Evolutionary conservation across 2,797 vertebrate genomes (phyloP).

Genomic region (Mormyrops boulengeri): DNA sequence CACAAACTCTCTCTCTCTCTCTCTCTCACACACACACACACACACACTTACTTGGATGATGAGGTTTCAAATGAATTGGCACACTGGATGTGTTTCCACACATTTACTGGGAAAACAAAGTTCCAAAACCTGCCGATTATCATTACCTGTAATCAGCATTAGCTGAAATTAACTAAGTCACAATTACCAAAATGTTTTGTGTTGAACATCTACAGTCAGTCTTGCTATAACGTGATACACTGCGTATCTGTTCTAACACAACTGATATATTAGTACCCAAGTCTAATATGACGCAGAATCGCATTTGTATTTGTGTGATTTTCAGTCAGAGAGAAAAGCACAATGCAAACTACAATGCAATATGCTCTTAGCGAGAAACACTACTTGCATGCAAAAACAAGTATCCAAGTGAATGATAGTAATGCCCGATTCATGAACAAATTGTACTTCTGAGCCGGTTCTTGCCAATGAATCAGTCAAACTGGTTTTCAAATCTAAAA

Average conservation of each 20-base stretch:
- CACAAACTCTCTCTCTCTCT: background rate
- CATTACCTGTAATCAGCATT: background rate
- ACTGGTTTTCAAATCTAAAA: background rate
- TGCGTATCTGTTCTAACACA: background rate
- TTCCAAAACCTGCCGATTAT: background rate
- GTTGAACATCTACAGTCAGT: background rate
- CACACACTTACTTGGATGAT: background rate
- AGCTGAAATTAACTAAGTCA: background rate
- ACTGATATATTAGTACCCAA: background rate
- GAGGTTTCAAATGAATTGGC: background rate
- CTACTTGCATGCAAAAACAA: background rate
- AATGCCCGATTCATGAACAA: background rate
- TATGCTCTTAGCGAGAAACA: background rate
- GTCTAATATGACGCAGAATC: background rate
- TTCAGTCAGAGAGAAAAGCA: background rate
- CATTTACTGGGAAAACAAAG: background rate
- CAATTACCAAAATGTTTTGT: background rate
- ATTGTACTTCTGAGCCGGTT: background rate
- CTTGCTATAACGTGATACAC: background rate
- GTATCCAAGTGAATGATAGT: background rate
- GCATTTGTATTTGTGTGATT: background rate
- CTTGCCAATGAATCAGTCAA: background rate
- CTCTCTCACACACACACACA: background rate
- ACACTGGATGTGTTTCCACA: background rate
- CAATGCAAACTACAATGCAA: background rate